Percentiles rank a stretch among this genome's conserved stretches.
Conservation (phyloP, 2,113 vertebrate species). For the Tympanuchus pallidicinctus region DNA sequence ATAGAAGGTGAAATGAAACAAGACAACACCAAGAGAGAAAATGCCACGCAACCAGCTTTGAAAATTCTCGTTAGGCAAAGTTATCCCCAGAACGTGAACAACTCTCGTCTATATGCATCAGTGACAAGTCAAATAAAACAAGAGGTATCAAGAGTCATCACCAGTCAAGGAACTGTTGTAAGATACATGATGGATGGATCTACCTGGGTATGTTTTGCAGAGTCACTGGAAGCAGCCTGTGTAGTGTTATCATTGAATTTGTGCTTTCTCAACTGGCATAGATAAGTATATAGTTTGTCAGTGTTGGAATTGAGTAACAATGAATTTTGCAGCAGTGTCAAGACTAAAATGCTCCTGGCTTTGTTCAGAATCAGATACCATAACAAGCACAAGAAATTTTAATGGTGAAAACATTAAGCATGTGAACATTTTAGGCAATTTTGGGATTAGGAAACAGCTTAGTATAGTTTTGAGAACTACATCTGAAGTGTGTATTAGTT, state of each 20-base stretch:
- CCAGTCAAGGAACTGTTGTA: constrained; percentile 86
- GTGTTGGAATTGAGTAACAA: not conserved
- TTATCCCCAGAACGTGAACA: constrained; percentile 79
- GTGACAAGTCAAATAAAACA: constrained; percentile 58
- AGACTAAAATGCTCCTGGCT: not conserved
- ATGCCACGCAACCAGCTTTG: not conserved
- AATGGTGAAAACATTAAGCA: not conserved
- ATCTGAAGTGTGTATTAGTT: not conserved
- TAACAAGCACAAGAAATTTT: not conserved
- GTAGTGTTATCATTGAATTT: not conserved
- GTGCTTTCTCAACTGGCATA: not conserved
- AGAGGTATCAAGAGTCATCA: constrained; percentile 87
- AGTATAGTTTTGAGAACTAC: not conserved
- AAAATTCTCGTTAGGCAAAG: constrained; percentile 86
- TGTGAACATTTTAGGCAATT: not conserved
- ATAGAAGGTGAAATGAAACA: not conserved
- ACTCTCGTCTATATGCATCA: constrained; percentile 44
- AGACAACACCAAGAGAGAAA: not conserved
- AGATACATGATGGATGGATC: constrained; percentile 87
- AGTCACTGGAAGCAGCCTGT: not conserved
- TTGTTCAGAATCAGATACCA: not conserved
- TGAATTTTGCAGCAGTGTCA: not conserved
- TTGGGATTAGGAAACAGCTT: not conserved
- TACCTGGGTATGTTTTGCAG: constrained; percentile 80
- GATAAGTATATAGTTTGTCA: not conserved